These are phyloP conservation scores for Raphicerus campestris DNA, from an alignment of 2,113 vertebrate species.

Conservation along the genomic window DNA sequence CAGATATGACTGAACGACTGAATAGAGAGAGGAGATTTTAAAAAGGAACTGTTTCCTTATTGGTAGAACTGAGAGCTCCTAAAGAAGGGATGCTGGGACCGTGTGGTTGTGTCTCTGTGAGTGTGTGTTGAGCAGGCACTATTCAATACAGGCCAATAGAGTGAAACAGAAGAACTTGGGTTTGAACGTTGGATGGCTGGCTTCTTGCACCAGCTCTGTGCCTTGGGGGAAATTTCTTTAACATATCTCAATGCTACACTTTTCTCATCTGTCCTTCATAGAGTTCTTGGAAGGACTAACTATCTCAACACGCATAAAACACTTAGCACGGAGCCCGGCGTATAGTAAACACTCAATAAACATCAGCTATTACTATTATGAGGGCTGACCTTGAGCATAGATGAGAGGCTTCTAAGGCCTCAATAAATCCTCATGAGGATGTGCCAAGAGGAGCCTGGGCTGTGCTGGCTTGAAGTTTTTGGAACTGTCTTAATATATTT, in stretches of 20 bases:
- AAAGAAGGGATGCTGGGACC: neutral
- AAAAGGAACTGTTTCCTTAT: neutral
- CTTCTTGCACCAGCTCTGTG: too few relatives aligned
- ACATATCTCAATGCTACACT: fast-evolving
- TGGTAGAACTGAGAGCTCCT: too few relatives aligned
- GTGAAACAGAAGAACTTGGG: neutral
- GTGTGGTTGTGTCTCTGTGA: too few relatives aligned
- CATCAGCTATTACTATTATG: neutral
- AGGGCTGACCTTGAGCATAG: neutral
- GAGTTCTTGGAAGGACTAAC: neutral
- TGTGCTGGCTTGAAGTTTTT: neutral
- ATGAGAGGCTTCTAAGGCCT: neutral
- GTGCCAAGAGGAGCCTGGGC: neutral
- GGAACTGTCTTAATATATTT: constrained; percentile 38
- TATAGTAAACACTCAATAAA: neutral
- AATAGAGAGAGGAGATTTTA: neutral
- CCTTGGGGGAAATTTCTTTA: neutral
- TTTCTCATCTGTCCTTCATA: neutral
- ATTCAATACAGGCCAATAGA: fast-evolving
- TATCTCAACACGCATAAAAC: neutral
- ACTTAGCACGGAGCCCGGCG: neutral
- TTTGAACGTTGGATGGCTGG: neutral
- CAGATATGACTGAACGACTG: neutral
- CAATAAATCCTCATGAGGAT: neutral
- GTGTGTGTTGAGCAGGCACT: neutral